Conservation (phyloP, 2,797 vertebrate species). For the Fringilla coelebs region DNA sequence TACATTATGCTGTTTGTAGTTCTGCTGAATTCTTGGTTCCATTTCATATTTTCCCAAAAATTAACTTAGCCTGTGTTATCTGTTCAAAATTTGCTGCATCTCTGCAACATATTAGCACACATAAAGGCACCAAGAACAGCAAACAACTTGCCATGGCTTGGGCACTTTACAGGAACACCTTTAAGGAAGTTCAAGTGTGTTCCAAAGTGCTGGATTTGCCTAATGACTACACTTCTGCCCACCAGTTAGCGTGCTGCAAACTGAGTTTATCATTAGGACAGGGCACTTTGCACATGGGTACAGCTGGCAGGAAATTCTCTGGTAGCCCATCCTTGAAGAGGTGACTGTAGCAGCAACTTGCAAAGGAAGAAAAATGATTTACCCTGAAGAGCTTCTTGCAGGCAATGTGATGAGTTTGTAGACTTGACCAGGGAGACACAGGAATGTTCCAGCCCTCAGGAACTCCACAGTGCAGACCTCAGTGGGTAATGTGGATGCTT, state of each 20-base stretch:
- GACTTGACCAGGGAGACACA: background rate
- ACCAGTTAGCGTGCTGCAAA: background rate
- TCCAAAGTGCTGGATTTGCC: background rate
- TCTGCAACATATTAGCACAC: background rate
- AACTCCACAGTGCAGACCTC: background rate
- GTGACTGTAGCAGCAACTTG: background rate
- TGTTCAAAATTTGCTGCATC: background rate
- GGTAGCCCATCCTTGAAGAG: background rate
- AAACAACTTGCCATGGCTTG: background rate
- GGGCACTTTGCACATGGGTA: background rate
- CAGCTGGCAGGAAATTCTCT: background rate
- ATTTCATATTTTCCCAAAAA: background rate
- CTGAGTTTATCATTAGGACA: background rate
- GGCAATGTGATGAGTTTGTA: background rate
- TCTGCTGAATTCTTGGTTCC: background rate
- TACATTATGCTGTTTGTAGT: background rate
- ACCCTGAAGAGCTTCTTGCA: fast-evolving
- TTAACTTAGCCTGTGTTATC: background rate
- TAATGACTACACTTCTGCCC: background rate
- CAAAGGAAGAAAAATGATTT: background rate
- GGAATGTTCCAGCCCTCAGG: background rate
- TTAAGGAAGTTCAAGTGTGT: background rate
- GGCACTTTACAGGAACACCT: background rate
- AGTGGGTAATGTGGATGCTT: background rate
- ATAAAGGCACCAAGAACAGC: background rate